Evolutionary conservation across 2,888 invertebrate species (phyloP), one percentile per base, ranked within the genome.

Genomic region (Diabrotica balteata): DNA sequence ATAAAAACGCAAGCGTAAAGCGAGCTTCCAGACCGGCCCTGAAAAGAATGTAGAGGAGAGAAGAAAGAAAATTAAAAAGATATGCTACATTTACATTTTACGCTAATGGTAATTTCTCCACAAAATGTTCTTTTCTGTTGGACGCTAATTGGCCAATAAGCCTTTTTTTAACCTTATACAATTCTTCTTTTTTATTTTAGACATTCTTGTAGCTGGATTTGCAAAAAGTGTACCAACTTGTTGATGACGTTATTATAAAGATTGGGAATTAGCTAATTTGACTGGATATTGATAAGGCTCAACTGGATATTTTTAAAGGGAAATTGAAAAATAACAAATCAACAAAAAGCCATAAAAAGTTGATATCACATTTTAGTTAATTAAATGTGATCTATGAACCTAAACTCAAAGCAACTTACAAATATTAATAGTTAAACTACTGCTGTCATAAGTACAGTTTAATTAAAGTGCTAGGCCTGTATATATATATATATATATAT

Each of bases 11-110:
- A 32, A 32, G 32, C 32, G 3, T 32, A 32, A 32, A 32, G 32
- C 32, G 32, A 4, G 32, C 32, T 32, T 32, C 32, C 32, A 47
- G 10, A 10, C 9, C 42, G 9, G 32, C 8, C 8, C 9, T 9
- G 42, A 8, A 55, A 55, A 42, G 44, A 55, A 10, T 43, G 53
- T 57, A 60, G 53, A 63, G 52, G 67, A 70, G 65, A 57, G 52
- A 68, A 67, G 68, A 59, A 67, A 59, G 66, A 68, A 66, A 72
- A 70, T 70, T 70, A 67, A 67, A 70, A 72, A 65, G 68, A 72
- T 67, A 72, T 67, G 64, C 68, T 59, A 70, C 69, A 70, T 70
- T 70, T 69, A 72, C 67, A 65, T 65, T 72, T 72, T 67, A 70
- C 45, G 49, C 43, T 72, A 63, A 57, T 61, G 68, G 70, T 67